Base-by-base conservation (phyloP, 1,140 invertebrate species). In the Helicoverpa armigera region DNA sequence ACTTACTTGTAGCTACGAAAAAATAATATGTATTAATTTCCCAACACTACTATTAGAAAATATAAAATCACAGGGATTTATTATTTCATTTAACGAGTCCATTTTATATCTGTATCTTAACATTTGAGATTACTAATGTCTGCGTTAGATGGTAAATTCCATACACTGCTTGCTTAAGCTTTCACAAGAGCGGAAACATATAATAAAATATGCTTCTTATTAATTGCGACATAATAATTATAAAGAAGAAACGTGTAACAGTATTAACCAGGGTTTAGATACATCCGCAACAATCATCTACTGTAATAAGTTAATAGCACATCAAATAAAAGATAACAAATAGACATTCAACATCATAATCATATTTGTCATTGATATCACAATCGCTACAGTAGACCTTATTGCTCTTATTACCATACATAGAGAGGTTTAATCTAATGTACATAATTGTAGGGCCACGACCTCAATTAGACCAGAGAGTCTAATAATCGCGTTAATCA, bases 401-500 rank as follows among this genome's bases (percentile, higher is more conserved):
- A 50, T 81, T 76, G 48, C 69, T 53, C 23, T 61, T 75, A 63
- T 61, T 53, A 53, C 53, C 16, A 75, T 86, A 79, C 83, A 84
- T 88, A 72, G 16, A 48, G 61, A 51, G 65, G 72, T 75, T 78
- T 82, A 77, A 84, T 78, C 67, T 78, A 80, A 82, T 75, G 67
- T 61, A 56, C 67, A 77, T 89, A 87, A 88, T 87, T 90, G 78
- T 83, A 84, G 86, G 87, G 86, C 86, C 86, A 78, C 88, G 91
- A 93, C 90, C 90, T 89, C 86, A 88, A 92, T 91, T 90, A 90
- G 73, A 78, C 73, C 80, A 83, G 69, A 85, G 82, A 85, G 80
- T 80, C 75, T 82, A 83, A 83, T 92, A 92, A 93, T 90, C 87
- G 85, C 83, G 81, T 82, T 91, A 92, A 93, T 93, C 86, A 88